Evolutionary conservation across 53 echinoderm and acorn worm genomes (phyloP).

Genomic region (Echinarachnius parma): DNA sequence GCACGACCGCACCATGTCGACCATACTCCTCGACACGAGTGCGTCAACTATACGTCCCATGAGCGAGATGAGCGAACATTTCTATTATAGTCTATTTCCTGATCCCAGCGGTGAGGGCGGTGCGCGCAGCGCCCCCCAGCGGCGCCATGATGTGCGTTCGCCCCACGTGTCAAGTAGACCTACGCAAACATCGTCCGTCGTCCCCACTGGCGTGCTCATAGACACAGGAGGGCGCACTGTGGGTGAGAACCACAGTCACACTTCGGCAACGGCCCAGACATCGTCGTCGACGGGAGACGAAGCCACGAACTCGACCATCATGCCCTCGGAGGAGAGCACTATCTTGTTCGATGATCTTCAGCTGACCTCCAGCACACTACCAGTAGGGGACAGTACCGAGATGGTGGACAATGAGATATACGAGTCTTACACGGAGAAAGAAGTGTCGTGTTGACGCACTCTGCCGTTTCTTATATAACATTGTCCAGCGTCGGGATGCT

Average conservation of each 20-base stretch:
- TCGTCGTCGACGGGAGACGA: slow-evolving; percentile 29
- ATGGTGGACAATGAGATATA: slow-evolving; percentile 96
- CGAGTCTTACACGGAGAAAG: slow-evolving; percentile 61
- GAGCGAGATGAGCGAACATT: slow-evolving; percentile 80
- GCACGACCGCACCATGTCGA: slow-evolving; percentile 73
- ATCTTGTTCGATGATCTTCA: slow-evolving; percentile 12
- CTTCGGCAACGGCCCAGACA: too few species aligned
- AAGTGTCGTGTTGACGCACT: slow-evolving; percentile 60
- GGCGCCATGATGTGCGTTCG: slow-evolving; percentile 14
- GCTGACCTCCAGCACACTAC: slow-evolving; percentile 22
- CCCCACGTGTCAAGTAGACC: slow-evolving; percentile 24
- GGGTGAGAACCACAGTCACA: slow-evolving; percentile 14
- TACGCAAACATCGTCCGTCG: slow-evolving; percentile 26
- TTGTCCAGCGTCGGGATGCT: too few species aligned
- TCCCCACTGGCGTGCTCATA: slow-evolving; percentile 2
- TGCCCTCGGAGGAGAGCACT: slow-evolving; percentile 11
- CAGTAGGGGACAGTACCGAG: slow-evolving; percentile 38
- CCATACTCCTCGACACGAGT: slow-evolving; percentile 63
- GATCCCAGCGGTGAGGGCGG: slow-evolving; percentile 34
- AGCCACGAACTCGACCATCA: slow-evolving; percentile 13
- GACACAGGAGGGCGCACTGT: slow-evolving; percentile 19
- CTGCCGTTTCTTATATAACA: too few species aligned
- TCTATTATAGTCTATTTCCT: slow-evolving; percentile 85
- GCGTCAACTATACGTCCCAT: slow-evolving; percentile 65
- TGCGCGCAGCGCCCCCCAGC: slow-evolving; percentile 2